These are phyloP conservation scores for Phalanger gymnotis DNA, from an alignment of 2,797 vertebrate species.

Conservation along the genomic window DNA sequence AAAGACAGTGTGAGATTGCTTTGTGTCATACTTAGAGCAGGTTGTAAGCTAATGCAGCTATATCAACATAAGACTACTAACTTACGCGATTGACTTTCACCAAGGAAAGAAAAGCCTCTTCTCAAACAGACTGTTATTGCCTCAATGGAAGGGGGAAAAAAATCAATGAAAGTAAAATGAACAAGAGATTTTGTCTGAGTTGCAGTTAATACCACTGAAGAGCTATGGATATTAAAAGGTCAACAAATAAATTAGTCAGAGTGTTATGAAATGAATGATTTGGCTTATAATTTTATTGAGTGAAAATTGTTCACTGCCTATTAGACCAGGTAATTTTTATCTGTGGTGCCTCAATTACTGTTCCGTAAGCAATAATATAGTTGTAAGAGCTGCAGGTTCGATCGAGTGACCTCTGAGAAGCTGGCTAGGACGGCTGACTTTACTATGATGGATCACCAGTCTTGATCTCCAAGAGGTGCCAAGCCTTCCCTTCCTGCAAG, in stretches of 20 bases:
- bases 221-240: constrained; percentile 89
- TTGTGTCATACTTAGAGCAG: constrained; percentile 72
- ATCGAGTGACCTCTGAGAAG: constrained; percentile 93
- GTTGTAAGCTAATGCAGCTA: constrained; percentile 78
- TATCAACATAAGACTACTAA: constrained; percentile 79
- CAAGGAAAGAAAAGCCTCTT: constrained; percentile 90
- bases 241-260: constrained; percentile 88
- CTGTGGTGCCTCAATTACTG: constrained; percentile 90
- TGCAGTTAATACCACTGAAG: constrained; percentile 93
- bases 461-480: constrained; percentile 82
- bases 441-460: constrained; percentile 93
- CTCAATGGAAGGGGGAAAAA: constrained; percentile 91
- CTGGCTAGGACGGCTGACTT: constrained; percentile 91
- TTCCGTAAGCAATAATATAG: constrained; percentile 95
- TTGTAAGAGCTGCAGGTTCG: constrained; percentile 92
- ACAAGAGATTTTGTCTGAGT: constrained; percentile 91
- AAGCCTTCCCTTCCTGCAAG: constrained; percentile 80
- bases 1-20: constrained; percentile 57
- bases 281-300: constrained; percentile 88
- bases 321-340: constrained; percentile 88
- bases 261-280: constrained; percentile 89
- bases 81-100: constrained; percentile 92
- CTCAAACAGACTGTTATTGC: constrained; percentile 95
- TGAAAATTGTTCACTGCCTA: constrained; percentile 87
- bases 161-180: constrained; percentile 97